These are phyloP conservation scores for Psittacula echo DNA, from an alignment of 2,797 vertebrate genomes.

Conservation along the genomic window DNA sequence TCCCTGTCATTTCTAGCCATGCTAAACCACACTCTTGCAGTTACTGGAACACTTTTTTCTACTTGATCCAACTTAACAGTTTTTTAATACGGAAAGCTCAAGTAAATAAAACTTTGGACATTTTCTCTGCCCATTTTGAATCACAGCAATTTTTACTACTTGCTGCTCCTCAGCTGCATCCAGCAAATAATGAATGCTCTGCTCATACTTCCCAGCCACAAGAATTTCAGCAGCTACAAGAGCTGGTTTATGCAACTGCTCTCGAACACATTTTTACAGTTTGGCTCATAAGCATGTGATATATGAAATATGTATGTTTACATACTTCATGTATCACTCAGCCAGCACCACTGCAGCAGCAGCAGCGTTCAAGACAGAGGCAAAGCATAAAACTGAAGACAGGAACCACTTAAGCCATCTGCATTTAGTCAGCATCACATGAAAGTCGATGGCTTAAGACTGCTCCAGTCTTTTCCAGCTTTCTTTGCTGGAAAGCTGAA, in stretches of 20 bases:
- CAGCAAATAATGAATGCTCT: neutral
- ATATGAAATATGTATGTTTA: neutral
- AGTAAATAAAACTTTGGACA: neutral
- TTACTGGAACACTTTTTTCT: neutral
- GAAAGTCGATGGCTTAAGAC: neutral
- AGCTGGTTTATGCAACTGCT: neutral
- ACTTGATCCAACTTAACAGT: neutral
- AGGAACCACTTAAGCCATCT: constrained; percentile 13
- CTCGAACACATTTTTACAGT: constrained; percentile 26
- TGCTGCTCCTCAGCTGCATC: neutral
- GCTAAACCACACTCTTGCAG: neutral
- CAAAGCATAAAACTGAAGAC: constrained; percentile 6
- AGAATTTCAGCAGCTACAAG: constrained; percentile 23
- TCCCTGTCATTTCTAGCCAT: neutral
- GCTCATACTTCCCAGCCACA: neutral
- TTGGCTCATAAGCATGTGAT: neutral
- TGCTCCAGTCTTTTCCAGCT: neutral
- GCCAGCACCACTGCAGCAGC: neutral
- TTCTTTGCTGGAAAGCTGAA: neutral
- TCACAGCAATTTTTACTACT: neutral
- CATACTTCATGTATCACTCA: neutral
- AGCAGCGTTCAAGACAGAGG: neutral
- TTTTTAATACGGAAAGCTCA: neutral
- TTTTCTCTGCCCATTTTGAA: neutral
- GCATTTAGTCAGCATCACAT: constrained; percentile 19